Conservation (phyloP, 2,888 invertebrate genomes). For the Eucriotettix oculatus region DNA sequence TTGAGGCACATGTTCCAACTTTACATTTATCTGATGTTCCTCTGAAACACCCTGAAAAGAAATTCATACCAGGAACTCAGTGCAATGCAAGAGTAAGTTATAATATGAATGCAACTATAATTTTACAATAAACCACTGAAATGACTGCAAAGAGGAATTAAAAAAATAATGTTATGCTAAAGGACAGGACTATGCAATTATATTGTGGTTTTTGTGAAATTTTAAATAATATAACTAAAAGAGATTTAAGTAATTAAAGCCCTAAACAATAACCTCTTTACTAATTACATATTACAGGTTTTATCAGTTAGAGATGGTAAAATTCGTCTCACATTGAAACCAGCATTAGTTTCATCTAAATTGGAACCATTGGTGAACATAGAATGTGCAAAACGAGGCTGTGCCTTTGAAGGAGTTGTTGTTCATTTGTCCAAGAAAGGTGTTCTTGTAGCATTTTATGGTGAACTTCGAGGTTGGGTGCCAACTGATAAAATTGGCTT, state of each 20-base stretch:
- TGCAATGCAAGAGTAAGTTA: not conserved
- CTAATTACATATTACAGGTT: not conserved
- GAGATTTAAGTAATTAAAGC: no score
- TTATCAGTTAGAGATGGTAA: not conserved
- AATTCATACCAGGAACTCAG: not conserved
- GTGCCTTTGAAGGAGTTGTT: not conserved
- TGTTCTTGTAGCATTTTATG: not conserved
- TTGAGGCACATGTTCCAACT: not conserved
- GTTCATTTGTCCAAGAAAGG: not conserved
- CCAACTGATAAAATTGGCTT: not conserved
- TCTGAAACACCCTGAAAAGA: not conserved
- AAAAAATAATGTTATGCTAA: no score
- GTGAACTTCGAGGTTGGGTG: not conserved
- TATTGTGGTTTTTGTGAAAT: no score
- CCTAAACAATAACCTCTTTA: no score
- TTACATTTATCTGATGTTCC: not conserved
- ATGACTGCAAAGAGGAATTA: no score
- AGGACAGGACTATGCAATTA: no score
- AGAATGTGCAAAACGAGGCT: not conserved
- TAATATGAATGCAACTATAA: not conserved
- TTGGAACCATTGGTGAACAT: not conserved
- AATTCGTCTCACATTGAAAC: not conserved
- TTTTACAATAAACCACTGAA: no score
- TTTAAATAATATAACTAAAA: no score
- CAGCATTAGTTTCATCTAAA: not conserved